Conservation (phyloP, 2,113 vertebrate species). For the Baryphthengus martii region DNA sequence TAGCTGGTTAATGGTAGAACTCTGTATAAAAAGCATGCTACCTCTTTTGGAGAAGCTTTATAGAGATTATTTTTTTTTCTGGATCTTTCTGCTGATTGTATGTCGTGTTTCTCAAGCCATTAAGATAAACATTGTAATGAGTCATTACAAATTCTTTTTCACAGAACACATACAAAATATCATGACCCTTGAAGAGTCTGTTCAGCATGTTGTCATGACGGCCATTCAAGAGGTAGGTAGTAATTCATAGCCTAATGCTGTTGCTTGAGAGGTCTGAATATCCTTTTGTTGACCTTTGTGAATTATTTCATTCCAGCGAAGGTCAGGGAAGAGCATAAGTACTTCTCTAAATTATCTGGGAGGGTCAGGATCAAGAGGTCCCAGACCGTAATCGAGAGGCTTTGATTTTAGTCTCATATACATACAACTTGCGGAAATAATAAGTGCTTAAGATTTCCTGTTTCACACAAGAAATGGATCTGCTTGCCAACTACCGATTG, state of each 20-base stretch:
- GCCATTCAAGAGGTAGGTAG: conserved; percentile 93
- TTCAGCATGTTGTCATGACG: conserved; percentile 97
- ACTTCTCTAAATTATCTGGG: neutral
- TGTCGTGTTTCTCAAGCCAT: neutral
- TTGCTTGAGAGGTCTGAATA: neutral
- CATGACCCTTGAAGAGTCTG: conserved; percentile 97
- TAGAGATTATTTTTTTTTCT: neutral
- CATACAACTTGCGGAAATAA: neutral
- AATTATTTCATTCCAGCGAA: neutral
- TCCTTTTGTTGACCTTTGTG: neutral
- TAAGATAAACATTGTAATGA: neutral
- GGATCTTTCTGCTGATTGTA: neutral
- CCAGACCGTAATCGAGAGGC: neutral
- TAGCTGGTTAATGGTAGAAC: neutral
- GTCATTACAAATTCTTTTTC: neutral
- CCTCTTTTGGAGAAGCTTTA: neutral
- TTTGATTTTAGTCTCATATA: neutral
- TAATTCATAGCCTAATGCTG: neutral
- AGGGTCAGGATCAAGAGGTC: neutral
- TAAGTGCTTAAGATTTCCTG: neutral
- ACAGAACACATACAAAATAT: conserved; percentile 96
- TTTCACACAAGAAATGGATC: neutral
- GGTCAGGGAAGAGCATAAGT: neutral
- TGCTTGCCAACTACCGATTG: neutral
- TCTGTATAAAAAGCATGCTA: fast-evolving